Evolutionary conservation across 2,113 vertebrate species (phyloP).

Genomic region (Ceyx cyanopectus): DNA sequence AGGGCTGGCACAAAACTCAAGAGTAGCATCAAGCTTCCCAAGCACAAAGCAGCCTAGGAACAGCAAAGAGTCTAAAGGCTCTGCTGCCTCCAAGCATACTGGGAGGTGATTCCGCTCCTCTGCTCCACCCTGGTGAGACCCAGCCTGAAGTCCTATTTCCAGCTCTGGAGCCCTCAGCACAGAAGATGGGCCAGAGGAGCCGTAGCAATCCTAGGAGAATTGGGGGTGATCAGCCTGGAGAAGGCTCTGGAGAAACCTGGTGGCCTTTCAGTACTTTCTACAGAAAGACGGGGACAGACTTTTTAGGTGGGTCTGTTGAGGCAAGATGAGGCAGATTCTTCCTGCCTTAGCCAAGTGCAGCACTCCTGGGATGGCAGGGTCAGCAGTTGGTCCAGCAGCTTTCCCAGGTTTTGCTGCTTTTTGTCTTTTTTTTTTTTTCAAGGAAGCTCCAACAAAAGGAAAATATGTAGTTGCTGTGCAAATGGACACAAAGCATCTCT

Average conservation of each 20-base stretch:
- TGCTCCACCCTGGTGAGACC: neutral
- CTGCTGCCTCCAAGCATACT: accelerated
- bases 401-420: neutral
- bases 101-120: neutral
- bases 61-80: neutral
- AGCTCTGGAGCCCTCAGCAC: neutral
- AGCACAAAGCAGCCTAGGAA: neutral
- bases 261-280: too few relatives aligned
- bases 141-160: neutral
- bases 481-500: neutral
- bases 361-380: neutral
- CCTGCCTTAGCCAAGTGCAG: neutral
- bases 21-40: neutral
- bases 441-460: conserved; percentile 15
- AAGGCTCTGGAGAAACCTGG: neutral
- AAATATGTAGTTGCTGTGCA: neutral
- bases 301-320: neutral
- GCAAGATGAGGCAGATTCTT: neutral
- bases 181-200: neutral
- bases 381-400: neutral
- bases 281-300: neutral
- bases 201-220: neutral
- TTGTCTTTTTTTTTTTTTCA: neutral
- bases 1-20: neutral
- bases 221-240: neutral